These are phyloP conservation scores for Xanthia togata DNA, from an alignment of 2,888 invertebrate species.

Conservation along the genomic window DNA sequence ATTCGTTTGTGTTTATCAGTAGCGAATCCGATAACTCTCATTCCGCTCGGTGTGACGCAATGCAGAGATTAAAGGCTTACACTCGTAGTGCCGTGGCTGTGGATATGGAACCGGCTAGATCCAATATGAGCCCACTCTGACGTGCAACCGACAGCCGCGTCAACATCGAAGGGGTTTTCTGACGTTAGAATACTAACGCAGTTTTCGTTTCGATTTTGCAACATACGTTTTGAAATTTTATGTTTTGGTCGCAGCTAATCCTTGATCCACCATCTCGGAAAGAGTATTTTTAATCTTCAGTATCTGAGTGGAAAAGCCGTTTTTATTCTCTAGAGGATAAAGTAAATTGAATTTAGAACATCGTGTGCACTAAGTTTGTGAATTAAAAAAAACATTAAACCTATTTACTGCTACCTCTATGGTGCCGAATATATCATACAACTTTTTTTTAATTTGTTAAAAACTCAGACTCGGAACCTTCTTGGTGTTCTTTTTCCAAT, in stretches of 20 bases:
- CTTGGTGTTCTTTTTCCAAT: no score
- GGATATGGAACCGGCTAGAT: constrained; percentile 82
- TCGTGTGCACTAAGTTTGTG: no score
- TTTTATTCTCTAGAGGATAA: no score
- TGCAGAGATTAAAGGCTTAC: constrained; percentile 89
- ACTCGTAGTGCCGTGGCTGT: constrained; percentile 80
- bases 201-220: constrained; percentile 46
- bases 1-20: constrained; percentile 88
- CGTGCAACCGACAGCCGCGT: constrained; percentile 76
- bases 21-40: constrained; percentile 88
- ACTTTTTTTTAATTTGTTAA: no score
- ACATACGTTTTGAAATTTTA: constrained; percentile 20
- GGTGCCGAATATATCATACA: no score
- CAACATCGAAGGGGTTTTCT: constrained; percentile 75
- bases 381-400: no score
- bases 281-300: no score
- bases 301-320: no score
- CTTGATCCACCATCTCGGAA: no score
- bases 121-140: constrained; percentile 83
- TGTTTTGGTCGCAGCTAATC: constrained; percentile 16
- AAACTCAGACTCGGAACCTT: no score
- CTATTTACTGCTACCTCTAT: no score
- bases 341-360: no score
- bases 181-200: constrained; percentile 61
- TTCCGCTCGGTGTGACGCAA: constrained; percentile 88